Conservation (phyloP, 2,888 invertebrate species). For the Patella pellucida region DNA sequence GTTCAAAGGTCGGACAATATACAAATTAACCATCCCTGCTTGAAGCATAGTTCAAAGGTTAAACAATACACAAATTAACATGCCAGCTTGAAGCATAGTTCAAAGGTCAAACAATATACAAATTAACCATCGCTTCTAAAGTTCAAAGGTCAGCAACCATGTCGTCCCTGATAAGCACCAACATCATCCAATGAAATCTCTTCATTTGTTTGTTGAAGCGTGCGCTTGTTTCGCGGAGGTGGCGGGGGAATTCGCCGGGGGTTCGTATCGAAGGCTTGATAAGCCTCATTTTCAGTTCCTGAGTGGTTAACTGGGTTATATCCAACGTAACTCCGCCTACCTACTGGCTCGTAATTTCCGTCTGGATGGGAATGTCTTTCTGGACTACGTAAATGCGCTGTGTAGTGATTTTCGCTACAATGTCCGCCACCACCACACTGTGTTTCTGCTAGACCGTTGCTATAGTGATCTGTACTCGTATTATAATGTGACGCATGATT, state of each 20-base stretch:
- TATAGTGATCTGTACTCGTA: background rate
- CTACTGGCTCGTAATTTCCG: background rate
- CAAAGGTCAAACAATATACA: too few species aligned
- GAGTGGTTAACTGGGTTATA: conserved; percentile 25
- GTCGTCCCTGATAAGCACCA: conserved; percentile 8
- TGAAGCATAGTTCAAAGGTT: too few species aligned
- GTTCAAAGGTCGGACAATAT: too few species aligned
- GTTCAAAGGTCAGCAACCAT: background rate
- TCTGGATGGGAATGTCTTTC: conserved; percentile 8
- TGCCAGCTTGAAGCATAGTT: too few species aligned
- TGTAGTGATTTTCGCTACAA: background rate
- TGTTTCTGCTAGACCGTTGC: conserved; percentile 18
- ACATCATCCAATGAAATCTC: conserved; percentile 29
- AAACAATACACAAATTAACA: too few species aligned
- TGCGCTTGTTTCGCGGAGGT: conserved; percentile 16
- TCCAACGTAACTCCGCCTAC: conserved; percentile 18
- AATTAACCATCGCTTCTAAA: too few species aligned
- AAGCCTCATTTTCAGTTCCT: conserved; percentile 35
- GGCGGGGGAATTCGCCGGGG: conserved; percentile 28
- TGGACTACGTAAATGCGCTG: background rate
- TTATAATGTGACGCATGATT: conserved; percentile 14
- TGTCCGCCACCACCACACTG: background rate
- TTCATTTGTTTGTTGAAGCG: conserved; percentile 18
- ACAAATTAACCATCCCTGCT: background rate
- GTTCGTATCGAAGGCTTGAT: conserved; percentile 29